Evolutionary conservation across 2,797 vertebrate species (phyloP).

Genomic region (Cynopterus sphinx): DNA sequence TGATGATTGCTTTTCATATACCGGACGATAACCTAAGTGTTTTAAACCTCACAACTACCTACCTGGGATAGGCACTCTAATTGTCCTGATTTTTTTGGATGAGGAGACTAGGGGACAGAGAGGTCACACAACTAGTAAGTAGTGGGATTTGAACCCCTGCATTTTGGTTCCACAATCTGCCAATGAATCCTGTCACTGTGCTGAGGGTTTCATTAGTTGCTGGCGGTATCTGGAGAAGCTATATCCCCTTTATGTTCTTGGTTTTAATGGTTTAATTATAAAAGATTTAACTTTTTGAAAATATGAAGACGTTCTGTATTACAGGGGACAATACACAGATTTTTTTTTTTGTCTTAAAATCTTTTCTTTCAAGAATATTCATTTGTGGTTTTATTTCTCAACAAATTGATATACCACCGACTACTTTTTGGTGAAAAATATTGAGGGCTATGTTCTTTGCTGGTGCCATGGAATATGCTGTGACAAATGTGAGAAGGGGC

Average conservation of each 20-base stretch:
- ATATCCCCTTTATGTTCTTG: not conserved
- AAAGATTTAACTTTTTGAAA: not conserved
- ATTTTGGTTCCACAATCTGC: not conserved
- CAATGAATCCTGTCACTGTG: not conserved
- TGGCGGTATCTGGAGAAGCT: not conserved
- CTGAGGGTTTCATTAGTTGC: not conserved
- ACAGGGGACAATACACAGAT: not conserved
- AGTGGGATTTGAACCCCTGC: not conserved
- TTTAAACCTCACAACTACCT: not conserved
- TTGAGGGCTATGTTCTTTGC: not conserved
- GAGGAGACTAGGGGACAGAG: not conserved
- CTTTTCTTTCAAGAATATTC: not conserved
- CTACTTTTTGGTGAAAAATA: slow-evolving; percentile 5
- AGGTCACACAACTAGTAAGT: not conserved
- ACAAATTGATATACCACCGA: not conserved
- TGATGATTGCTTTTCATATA: not conserved
- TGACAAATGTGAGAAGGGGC: not conserved
- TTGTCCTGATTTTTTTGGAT: not conserved
- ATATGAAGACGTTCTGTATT: not conserved
- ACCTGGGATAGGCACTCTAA: not conserved
- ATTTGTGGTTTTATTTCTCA: not conserved
- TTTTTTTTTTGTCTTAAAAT: not conserved
- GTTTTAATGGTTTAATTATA: not conserved
- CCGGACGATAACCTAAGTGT: not conserved
- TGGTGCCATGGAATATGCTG: not conserved